Percentiles rank a stretch among this genome's conserved stretches.
These are phyloP conservation scores for Cavia aperea DNA, from an alignment of 2,113 vertebrate genomes.

Conservation along the genomic window DNA sequence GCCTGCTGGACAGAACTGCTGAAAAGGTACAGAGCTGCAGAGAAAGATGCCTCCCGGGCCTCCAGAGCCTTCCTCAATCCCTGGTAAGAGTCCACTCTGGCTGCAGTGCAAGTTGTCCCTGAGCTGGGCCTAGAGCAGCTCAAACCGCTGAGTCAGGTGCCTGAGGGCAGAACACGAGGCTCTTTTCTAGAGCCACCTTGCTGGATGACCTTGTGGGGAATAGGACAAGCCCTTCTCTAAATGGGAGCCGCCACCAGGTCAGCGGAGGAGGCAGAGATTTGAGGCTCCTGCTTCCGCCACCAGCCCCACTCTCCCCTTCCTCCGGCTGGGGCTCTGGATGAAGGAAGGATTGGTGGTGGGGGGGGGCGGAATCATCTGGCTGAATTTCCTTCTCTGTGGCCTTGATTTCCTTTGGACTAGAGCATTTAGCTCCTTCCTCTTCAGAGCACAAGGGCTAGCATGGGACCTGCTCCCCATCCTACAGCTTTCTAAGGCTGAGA, in stretches of 20 bases:
- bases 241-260: constrained; percentile 8
- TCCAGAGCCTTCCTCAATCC: constrained; percentile 94
- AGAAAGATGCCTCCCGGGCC: constrained; percentile 91
- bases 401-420: neutral
- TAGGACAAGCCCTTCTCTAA: constrained; percentile 10
- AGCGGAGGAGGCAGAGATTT: neutral
- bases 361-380: neutral
- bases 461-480: constrained; percentile 7
- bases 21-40: constrained; percentile 90
- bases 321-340: constrained; percentile 29
- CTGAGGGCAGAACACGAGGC: constrained; percentile 29
- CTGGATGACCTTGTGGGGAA: neutral
- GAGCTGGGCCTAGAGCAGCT: neutral
- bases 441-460: constrained; percentile 33
- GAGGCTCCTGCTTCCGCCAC: neutral
- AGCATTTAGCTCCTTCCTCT: constrained; percentile 18
- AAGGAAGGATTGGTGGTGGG: neutral
- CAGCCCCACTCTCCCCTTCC: neutral
- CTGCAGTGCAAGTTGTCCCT: constrained; percentile 79
- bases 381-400: neutral
- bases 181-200: constrained; percentile 4
- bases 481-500: neutral
- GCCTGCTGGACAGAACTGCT: constrained; percentile 93
- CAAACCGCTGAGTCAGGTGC: constrained; percentile 13
- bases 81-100: constrained; percentile 91